Conservation (phyloP, 2,888 invertebrate genomes). For the Drosophila diplacantha region DNA sequence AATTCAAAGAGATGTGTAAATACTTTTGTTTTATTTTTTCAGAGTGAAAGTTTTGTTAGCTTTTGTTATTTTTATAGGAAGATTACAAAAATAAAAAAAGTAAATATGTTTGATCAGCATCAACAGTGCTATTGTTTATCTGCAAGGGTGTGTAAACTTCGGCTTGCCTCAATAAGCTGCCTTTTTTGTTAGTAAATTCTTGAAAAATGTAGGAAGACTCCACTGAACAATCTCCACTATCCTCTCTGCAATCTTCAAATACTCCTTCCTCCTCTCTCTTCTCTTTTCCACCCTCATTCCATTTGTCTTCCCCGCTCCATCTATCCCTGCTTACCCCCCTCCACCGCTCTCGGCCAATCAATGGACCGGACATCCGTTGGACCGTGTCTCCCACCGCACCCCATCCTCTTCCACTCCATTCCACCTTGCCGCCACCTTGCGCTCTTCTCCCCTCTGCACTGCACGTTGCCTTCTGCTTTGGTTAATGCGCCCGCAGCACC, state of each 20-base stretch:
- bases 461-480: constrained; percentile 27
- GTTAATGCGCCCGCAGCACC: constrained; percentile 21
- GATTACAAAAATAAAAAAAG: too few relatives aligned
- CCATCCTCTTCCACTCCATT: constrained; percentile 1
- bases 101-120: too few relatives aligned
- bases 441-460: constrained; percentile 1
- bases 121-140: neutral
- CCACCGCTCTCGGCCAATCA: constrained; percentile 12
- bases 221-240: neutral
- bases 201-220: neutral
- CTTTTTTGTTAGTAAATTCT: neutral
- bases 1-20: too few relatives aligned
- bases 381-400: constrained; percentile 6
- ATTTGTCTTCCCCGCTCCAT: neutral
- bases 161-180: neutral
- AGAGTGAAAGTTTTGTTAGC: too few relatives aligned
- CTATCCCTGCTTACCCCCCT: too few relatives aligned
- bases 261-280: neutral
- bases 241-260: neutral
- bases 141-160: neutral
- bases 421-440: neutral
- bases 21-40: too few relatives aligned
- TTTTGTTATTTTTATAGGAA: too few relatives aligned
- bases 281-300: too few relatives aligned
- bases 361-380: constrained; percentile 35